Percentiles rank a stretch among this genome's conserved stretches.
These are phyloP conservation scores for Glaucopsyche alexis DNA, from an alignment of 2,888 invertebrate species.

Conservation along the genomic window DNA sequence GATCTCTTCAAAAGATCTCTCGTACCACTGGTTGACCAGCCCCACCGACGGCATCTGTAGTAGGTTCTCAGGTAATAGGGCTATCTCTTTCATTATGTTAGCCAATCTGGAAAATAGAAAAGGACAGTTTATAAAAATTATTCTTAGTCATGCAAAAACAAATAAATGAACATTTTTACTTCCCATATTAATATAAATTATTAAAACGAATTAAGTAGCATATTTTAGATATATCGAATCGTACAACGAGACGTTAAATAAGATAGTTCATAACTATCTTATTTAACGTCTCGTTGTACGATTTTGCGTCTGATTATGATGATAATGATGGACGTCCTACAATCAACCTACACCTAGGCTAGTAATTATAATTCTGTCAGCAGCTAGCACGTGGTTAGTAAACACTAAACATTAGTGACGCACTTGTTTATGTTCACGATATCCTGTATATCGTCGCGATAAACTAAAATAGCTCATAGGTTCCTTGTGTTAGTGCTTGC, in stretches of 20 bases:
- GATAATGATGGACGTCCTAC: not conserved
- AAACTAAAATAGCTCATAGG: not conserved
- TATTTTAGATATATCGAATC: too few species aligned
- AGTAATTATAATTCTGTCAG: not conserved
- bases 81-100: constrained; percentile 99
- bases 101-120: constrained; percentile 81
- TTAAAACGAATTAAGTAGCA: too few species aligned
- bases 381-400: constrained; percentile 6
- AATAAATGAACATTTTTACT: too few species aligned
- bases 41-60: constrained; percentile 95
- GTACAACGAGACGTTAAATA: too few species aligned
- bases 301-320: not conserved
- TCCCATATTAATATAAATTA: too few species aligned
- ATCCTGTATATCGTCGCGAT: not conserved
- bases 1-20: constrained; percentile 96
- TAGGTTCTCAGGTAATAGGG: constrained; percentile 94
- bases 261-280: too few species aligned
- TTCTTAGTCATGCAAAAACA: too few species aligned
- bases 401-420: constrained; percentile 22
- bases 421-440: constrained; percentile 1
- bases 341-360: constrained; percentile 18
- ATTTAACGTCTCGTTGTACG: too few species aligned
- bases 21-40: constrained; percentile 96
- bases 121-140: not conserved
- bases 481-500: not conserved